These are phyloP conservation scores for Microcebus ravelobensis DNA, from an alignment of 2,113 vertebrate genomes.

Conservation along the genomic window DNA sequence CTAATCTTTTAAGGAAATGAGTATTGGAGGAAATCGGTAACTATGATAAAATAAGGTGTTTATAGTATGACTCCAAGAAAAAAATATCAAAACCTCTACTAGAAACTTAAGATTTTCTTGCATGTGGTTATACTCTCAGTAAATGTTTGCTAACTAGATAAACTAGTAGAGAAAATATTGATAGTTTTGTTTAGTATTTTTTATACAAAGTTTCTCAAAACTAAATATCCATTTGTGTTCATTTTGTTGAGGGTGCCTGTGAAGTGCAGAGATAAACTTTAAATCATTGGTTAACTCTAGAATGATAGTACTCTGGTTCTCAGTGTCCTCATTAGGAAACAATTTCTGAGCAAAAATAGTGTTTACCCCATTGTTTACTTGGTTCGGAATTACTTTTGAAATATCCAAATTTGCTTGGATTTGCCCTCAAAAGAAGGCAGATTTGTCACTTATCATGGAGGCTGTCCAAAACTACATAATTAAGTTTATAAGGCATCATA, in stretches of 20 bases:
- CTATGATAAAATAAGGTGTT: background rate
- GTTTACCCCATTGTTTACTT: background rate
- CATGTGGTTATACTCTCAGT: background rate
- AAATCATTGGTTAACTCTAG: background rate
- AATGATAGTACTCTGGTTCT: background rate
- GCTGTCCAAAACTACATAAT: background rate
- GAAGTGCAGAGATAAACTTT: background rate
- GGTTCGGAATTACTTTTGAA: slow-evolving; percentile 23
- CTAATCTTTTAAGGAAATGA: background rate
- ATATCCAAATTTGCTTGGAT: background rate
- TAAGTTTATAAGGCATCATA: background rate
- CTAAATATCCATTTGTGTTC: background rate
- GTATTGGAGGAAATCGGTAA: background rate
- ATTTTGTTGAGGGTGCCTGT: slow-evolving; percentile 6
- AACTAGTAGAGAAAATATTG: background rate
- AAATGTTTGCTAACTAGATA: background rate
- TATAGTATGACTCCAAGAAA: background rate
- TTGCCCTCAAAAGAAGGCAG: background rate
- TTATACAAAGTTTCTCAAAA: slow-evolving; percentile 19
- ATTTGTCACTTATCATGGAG: background rate
- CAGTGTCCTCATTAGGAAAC: background rate
- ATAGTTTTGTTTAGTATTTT: slow-evolving; percentile 2
- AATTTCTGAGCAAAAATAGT: slow-evolving; percentile 21
- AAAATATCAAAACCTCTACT: background rate
- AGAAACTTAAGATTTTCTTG: background rate